phyloP scores from a whole-genome alignment of 2,797 vertebrate genomes.

The Esox lucius region DNA sequence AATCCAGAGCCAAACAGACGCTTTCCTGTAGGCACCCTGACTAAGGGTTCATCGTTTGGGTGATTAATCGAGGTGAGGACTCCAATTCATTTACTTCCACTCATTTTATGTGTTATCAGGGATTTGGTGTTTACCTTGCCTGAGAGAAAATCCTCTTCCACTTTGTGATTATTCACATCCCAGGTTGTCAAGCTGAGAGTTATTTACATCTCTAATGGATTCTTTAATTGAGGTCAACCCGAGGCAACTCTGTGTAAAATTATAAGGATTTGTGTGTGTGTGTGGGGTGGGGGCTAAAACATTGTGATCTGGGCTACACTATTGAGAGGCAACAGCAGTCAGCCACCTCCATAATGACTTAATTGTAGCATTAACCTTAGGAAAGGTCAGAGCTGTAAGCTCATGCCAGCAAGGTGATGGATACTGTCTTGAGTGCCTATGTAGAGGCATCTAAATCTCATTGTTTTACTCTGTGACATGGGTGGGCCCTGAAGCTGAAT shows the following conservation, averaged over 20 bases:
- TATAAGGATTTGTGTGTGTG: constrained; percentile 22
- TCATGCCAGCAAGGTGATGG: constrained; percentile 53
- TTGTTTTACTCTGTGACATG: background rate
- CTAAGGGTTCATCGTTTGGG: constrained; percentile 9
- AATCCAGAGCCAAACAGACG: constrained; percentile 3
- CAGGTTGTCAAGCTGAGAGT: constrained; percentile 61
- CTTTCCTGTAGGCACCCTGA: background rate
- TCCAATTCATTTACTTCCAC: constrained; percentile 22
- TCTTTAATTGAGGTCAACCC: constrained; percentile 75
- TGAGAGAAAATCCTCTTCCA: constrained; percentile 57
- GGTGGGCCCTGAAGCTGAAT: background rate
- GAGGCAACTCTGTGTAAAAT: constrained; percentile 44
- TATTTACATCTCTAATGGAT: constrained; percentile 76
- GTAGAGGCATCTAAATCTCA: background rate
- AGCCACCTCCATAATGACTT: constrained; percentile 31
- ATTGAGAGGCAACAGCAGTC: constrained; percentile 2
- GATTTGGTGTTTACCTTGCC: constrained; percentile 53
- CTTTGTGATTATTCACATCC: constrained; percentile 59
- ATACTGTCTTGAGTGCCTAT: constrained; percentile 45
- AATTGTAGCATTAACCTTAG: constrained; percentile 52
- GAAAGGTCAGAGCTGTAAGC: constrained; percentile 47
- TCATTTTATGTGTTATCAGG: constrained; percentile 41
- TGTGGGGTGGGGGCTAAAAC: background rate
- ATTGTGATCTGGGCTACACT: constrained; percentile 5
- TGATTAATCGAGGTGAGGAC: constrained; percentile 31